Conservation (phyloP, 2,888 invertebrate species). For the Leptinotarsa peninsularis region DNA sequence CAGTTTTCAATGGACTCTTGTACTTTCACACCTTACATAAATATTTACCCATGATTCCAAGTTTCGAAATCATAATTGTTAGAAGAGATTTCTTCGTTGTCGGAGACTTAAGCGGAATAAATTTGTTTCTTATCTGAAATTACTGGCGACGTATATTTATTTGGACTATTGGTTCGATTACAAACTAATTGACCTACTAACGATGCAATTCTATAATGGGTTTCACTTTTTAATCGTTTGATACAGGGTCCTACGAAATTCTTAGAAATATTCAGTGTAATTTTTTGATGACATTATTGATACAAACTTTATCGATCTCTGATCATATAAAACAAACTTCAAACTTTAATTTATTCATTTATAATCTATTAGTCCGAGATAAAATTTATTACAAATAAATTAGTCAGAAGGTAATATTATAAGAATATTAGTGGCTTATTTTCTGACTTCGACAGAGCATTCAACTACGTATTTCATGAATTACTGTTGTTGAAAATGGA, state of each 20-base stretch:
- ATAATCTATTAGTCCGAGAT: too few species aligned
- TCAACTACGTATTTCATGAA: neutral
- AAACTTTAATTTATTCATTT: too few species aligned
- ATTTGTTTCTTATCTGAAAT: constrained; percentile 5
- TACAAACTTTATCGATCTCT: too few species aligned
- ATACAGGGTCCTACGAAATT: constrained; percentile 21
- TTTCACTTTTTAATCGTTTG: constrained; percentile 35
- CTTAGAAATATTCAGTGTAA: neutral
- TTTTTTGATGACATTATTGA: too few species aligned
- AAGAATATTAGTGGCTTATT: neutral
- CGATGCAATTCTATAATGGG: constrained; percentile 31
- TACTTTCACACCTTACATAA: constrained; percentile 5
- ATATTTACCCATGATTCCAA: constrained; percentile 5
- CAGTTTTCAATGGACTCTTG: constrained; percentile 18
- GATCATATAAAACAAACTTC: too few species aligned
- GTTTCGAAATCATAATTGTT: neutral
- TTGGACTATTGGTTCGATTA: constrained; percentile 4
- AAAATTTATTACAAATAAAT: too few species aligned
- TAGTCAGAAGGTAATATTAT: too few species aligned
- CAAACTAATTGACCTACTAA: constrained; percentile 35
- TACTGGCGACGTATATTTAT: neutral
- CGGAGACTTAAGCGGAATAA: neutral
- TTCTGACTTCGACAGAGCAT: neutral
- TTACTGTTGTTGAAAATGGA: neutral
- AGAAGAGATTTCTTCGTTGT: neutral